Evolutionary conservation across 2,113 vertebrate species (phyloP), one percentile per base, ranked within the genome.

Genomic region (Toxotes jaculatrix): DNA sequence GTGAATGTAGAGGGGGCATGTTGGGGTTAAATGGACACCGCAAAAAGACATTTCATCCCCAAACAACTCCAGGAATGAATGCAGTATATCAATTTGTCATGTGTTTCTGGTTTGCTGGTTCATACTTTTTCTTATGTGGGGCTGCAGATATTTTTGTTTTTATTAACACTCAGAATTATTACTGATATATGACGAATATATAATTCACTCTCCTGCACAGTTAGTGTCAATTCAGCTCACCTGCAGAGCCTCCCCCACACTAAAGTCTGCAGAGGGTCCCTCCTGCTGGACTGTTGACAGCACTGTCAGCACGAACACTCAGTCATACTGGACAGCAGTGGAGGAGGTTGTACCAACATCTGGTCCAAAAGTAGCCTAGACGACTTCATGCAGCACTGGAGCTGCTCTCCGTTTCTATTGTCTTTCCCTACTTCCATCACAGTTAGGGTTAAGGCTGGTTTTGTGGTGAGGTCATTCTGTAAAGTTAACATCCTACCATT

Each of bases 281-380:
- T 71, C 38, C 53, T 70, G 69, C 53, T 31, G 21, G 66, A 38
- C 65, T 34, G 43, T 36, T 23, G 49, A 70, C 67, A 40, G 67
- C 66, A 68, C 45, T 23, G 66, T 68, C 66, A 36, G 66, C 40
- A 32, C 7, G 16, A 19, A 49, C 9, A n/a, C 16, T 53, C 64
- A 21, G 23, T 47, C 16, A 4, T 3, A 11, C 27, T 27, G 23
- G 63, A 47, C 47, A 53, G 51, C n/a, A 31, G n/a, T 16, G 7
- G n/a, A 71, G 0, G 21, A 56, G 49, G 49, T n/a, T 38, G 21
- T 5, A 40, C 13, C n/a, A 42, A n/a, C 34, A 11, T 43, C 53
- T 57, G n/a, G 34, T 27, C 43, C n/a, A n/a, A 32, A 14, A 34
- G 27, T 12, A 45, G 16, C 7, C 23, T n/a, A 14, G 12, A 2